A percentile compares a stretch with the other conserved stretches of the same genome.
Evolutionary conservation across 2,797 vertebrate species (phyloP).

Genomic region (Pseudomugil tenellus): DNA sequence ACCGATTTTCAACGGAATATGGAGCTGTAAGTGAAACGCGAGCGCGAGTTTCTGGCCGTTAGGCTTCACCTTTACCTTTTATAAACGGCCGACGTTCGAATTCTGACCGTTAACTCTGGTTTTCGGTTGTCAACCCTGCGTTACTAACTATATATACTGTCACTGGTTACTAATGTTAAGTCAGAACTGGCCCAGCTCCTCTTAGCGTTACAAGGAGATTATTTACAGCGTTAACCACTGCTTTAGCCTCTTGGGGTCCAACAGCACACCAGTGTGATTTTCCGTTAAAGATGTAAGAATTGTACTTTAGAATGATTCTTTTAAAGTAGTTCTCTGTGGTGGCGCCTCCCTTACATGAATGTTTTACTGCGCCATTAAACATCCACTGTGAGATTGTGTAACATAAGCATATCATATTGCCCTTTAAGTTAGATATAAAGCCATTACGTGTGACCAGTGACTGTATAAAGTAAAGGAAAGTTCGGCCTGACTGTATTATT

Average conservation of each 20-base stretch:
- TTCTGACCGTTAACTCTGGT: conserved; percentile 2
- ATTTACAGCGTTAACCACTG: conserved; percentile 15
- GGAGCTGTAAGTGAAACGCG: neutral
- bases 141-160: too few species aligned
- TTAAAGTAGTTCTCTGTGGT: neutral
- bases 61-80: neutral
- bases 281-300: neutral
- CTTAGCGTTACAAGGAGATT: conserved; percentile 14
- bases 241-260: neutral
- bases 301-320: too few species aligned
- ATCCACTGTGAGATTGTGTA: conserved; percentile 19
- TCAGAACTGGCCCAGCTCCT: neutral
- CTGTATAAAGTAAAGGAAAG: too few species aligned
- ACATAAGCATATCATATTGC: conserved; percentile 13
- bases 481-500: conserved; percentile 3
- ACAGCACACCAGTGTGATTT: conserved; percentile 2
- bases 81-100: neutral
- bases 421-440: conserved; percentile 20
- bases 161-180: neutral
- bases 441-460: conserved; percentile 34
- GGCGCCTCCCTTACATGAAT: neutral
- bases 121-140: neutral
- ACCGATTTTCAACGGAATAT: neutral
- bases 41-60: neutral
- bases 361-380: conserved; percentile 36